Conservation (phyloP, 1,140 invertebrate genomes). For the Wiebesia pumilae region DNA sequence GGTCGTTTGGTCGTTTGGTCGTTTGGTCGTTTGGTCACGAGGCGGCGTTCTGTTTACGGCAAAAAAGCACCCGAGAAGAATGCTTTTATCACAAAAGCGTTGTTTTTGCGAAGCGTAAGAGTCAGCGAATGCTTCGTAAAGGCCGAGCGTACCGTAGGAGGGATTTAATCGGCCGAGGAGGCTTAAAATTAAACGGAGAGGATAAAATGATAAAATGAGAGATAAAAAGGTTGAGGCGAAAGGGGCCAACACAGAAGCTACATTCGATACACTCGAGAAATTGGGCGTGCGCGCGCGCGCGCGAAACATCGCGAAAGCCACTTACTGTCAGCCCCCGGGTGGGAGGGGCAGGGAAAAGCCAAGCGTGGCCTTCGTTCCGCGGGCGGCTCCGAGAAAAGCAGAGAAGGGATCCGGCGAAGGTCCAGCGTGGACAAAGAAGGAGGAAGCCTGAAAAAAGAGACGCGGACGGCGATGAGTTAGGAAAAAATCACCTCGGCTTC, state of each 20-base stretch:
- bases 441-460: conserved; percentile 42
- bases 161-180: neutral
- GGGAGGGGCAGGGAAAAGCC: neutral
- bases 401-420: conserved; percentile 22
- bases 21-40: too few species aligned
- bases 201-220: neutral
- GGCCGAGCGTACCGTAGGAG: neutral
- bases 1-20: too few species aligned
- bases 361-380: conserved; percentile 9
- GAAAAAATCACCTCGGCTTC: neutral
- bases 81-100: neutral
- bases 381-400: conserved; percentile 1
- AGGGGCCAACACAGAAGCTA: neutral
- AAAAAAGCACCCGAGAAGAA: neutral
- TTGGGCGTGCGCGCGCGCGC: neutral
- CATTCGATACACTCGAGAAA: conserved; percentile 29
- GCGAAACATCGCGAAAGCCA: conserved; percentile 18
- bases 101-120: neutral
- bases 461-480: neutral
- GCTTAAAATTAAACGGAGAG: conserved; percentile 9
- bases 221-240: neutral
- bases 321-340: neutral
- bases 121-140: neutral
- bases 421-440: conserved; percentile 37
- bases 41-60: neutral